A percentile compares a stretch with the other conserved stretches of the same genome.
These are phyloP conservation scores for Scomber japonicus DNA, from an alignment of 2,113 vertebrate species.

Conservation along the genomic window DNA sequence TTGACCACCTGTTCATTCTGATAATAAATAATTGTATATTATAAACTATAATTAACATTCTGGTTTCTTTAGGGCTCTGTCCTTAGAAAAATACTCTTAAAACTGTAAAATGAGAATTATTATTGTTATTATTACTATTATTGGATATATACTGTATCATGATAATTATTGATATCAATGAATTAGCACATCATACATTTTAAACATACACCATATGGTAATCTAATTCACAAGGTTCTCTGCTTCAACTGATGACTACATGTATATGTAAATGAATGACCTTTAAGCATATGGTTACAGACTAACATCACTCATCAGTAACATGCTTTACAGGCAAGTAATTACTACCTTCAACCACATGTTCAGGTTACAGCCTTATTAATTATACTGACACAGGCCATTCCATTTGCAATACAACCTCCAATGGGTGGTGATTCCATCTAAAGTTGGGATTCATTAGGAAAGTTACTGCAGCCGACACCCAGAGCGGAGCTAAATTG, in stretches of 20 bases:
- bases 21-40: too few species aligned
- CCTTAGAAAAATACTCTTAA: too few species aligned
- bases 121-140: too few species aligned
- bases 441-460: conserved; percentile 43
- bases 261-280: conserved; percentile 48
- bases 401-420: conserved; percentile 52
- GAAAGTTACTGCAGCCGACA: conserved; percentile 34
- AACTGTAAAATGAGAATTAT: too few species aligned
- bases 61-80: too few species aligned
- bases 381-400: conserved; percentile 48
- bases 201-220: neutral
- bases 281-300: conserved; percentile 46
- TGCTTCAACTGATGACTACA: conserved; percentile 16
- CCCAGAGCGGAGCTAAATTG: conserved; percentile 29
- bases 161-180: too few species aligned
- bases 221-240: conserved; percentile 32
- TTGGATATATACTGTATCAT: too few species aligned
- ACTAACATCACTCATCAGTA: conserved; percentile 54
- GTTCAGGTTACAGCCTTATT: conserved; percentile 50
- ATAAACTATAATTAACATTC: too few species aligned
- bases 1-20: too few species aligned
- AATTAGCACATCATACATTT: conserved; percentile 5
- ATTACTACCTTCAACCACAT: conserved; percentile 50
- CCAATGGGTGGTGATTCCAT: conserved; percentile 24
- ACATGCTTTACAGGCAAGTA: conserved; percentile 52